Evolutionary conservation across 2,113 vertebrate genomes (phyloP).

Genomic region (Bos javanicus): DNA sequence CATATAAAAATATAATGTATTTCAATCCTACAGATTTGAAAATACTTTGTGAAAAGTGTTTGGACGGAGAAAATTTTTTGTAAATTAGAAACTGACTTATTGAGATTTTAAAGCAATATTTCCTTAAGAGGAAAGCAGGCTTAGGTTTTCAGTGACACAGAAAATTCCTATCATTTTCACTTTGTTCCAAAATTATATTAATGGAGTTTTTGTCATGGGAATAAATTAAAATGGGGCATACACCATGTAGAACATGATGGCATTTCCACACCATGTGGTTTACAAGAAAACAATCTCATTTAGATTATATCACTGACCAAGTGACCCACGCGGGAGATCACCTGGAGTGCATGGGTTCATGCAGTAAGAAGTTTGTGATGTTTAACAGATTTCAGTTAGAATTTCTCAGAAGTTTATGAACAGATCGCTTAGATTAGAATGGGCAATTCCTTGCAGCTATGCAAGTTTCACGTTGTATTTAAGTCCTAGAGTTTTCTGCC

Average conservation of each 20-base stretch:
- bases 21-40: not conserved
- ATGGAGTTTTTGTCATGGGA: conserved; percentile 62
- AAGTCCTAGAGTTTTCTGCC: conserved; percentile 1
- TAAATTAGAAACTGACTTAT: not conserved
- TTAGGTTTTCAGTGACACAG: conserved; percentile 63
- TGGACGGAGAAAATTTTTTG: not conserved
- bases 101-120: not conserved
- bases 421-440: conserved; percentile 26
- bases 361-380: conserved; percentile 65
- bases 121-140: conserved; percentile 49
- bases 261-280: conserved; percentile 36
- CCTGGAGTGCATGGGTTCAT: conserved; percentile 37
- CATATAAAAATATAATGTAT: not conserved
- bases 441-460: not conserved
- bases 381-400: conserved; percentile 46
- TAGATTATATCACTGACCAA: conserved; percentile 39
- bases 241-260: conserved; percentile 33
- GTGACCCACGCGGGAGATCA: not conserved
- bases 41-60: not conserved
- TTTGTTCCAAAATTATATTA: conserved; percentile 69
- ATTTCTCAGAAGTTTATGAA: conserved; percentile 55
- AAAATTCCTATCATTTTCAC: conserved; percentile 64
- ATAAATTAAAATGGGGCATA: conserved; percentile 69
- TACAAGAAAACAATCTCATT: conserved; percentile 60
- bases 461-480: conserved; percentile 6